Evolutionary conservation across 2,888 invertebrate genomes (phyloP).

Genomic region (Trileptium ribeirensis): DNA sequence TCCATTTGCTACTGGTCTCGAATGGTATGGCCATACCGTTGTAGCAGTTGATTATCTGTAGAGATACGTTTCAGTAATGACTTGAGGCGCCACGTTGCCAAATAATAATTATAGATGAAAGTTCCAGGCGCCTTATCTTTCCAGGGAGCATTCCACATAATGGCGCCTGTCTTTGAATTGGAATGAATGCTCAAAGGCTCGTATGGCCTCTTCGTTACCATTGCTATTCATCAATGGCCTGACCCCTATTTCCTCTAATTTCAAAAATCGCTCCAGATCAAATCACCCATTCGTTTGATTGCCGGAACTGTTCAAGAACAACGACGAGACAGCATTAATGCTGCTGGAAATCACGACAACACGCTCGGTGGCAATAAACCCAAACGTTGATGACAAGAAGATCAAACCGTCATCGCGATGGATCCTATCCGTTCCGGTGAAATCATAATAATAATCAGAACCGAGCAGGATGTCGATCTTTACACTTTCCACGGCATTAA

Average conservation of each 20-base stretch:
- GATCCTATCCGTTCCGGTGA: neutral
- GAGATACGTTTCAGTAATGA: too few species aligned
- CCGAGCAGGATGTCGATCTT: neutral
- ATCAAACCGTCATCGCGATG: neutral
- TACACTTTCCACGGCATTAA: neutral
- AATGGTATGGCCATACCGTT: neutral
- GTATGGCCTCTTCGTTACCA: neutral
- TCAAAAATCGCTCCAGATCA: neutral
- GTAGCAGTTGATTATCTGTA: neutral
- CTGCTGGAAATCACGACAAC: neutral
- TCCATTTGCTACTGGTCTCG: slow-evolving; percentile 11
- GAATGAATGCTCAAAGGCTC: neutral
- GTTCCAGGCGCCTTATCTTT: neutral
- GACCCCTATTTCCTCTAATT: neutral
- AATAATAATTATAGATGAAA: neutral
- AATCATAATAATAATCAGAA: neutral
- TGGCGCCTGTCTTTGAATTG: neutral
- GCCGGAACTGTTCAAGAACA: neutral
- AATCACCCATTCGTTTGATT: neutral
- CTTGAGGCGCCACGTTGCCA: neutral
- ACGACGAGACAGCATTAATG: neutral
- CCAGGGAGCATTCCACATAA: neutral
- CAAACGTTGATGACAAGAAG: neutral
- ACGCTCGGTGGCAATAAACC: slow-evolving; percentile 3
- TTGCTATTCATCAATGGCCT: neutral